Evolutionary conservation across 2,797 vertebrate species (phyloP), one percentile per base, ranked within the genome.

Genomic region (Hemibagrus guttatus): DNA sequence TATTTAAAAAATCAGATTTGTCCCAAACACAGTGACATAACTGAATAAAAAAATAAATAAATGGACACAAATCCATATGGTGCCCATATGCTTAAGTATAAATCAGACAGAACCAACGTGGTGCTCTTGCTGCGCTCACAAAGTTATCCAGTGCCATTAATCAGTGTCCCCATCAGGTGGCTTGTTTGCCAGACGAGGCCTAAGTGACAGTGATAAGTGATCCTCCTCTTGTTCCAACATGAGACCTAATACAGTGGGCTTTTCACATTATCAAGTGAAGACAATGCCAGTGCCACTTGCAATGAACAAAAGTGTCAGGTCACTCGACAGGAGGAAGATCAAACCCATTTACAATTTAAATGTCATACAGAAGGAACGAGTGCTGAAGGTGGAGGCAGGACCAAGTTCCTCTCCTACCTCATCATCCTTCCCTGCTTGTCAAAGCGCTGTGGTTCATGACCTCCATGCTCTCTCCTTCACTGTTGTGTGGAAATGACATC

Each of bases 201-300:
- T 89, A 91, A 91, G 91, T 93, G 93, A 94, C 93, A 94, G 85
- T 84, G 91, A 94, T 90, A 92, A 91, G 92, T 91, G 91, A 90
- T 90, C 88, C 87, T 82, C 88, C 88, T 86, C 90, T 90, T 90
- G 90, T 91, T 93, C 92, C 88, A 92, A 92, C 91, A 86, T 35
- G 66, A 91, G 91, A 88, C 72, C 89, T 90, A 88, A 94, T 93
- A 91, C 92, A 90, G 90, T 88, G 83, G 81, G 90, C 92, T 91
- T 85, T 86, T 90, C 90, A 90, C 92, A 93, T 94, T 91, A 91
- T 92, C 89, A 84, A 92, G 90, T 90, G 86, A 86, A 92, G 92
- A 94, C 93, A 94, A 94, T 93, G 91, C 87, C 78, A 89, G 91
- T 93, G 93, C 90, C 93, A 94, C 88, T 94, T 90, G 91, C 87